A percentile compares a stretch with the other conserved stretches of the same genome.
phyloP scores from a whole-genome alignment of 2,888 invertebrate species.

The Orchesella flavescens region DNA sequence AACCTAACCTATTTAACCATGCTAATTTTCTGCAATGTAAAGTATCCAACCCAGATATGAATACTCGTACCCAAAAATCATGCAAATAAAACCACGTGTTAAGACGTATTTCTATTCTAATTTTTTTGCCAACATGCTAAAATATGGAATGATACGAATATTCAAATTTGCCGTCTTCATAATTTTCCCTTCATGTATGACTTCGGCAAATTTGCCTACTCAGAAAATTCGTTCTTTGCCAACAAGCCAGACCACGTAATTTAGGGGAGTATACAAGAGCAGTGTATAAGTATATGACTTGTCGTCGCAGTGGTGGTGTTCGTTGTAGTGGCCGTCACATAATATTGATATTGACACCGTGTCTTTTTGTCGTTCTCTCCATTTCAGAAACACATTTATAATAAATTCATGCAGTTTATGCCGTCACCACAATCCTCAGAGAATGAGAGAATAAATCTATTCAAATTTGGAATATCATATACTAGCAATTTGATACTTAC shows the following conservation, averaged over 20 bases:
- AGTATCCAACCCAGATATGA: too few relatives aligned
- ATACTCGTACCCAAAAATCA: not conserved
- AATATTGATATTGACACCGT: constrained; percentile 14
- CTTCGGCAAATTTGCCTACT: too few relatives aligned
- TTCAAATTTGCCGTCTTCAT: too few relatives aligned
- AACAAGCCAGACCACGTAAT: not conserved
- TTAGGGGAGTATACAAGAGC: not conserved
- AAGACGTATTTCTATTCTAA: too few relatives aligned
- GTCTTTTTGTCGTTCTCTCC: not conserved
- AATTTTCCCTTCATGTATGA: too few relatives aligned
- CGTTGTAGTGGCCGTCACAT: not conserved
- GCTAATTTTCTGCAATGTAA: not conserved
- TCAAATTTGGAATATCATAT: not conserved
- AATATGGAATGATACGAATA: too few relatives aligned
- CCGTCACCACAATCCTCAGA: not conserved
- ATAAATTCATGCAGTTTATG: constrained; percentile 17
- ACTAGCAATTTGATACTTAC: not conserved
- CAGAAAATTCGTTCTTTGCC: too few relatives aligned
- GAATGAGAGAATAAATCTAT: not conserved
- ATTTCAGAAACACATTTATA: constrained; percentile 13
- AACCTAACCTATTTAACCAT: too few relatives aligned
- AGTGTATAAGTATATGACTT: not conserved
- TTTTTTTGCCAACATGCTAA: too few relatives aligned
- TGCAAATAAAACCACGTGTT: too few relatives aligned
- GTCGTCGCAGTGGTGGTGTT: too few relatives aligned